These are phyloP conservation scores for Drosophila ironensis DNA, from an alignment of 1,140 invertebrate species.

Conservation along the genomic window DNA sequence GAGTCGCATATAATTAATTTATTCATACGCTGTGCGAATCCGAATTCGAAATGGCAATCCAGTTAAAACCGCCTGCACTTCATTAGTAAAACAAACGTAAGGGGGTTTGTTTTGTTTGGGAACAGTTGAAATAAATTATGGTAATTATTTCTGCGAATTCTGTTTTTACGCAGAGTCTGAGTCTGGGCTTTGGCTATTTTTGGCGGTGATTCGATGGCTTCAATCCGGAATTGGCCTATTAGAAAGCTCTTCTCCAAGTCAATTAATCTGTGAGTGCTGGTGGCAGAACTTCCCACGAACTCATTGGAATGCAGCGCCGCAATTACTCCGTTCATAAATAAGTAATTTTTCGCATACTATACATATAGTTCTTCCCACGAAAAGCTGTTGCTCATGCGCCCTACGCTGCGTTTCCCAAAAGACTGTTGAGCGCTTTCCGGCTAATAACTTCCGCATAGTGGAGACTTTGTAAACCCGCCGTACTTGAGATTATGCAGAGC, in stretches of 20 bases:
- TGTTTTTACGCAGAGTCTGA: conserved; percentile 24
- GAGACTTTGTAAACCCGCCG: conserved; percentile 40
- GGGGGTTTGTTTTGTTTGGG: conserved; percentile 44
- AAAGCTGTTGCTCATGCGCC: conserved; percentile 1
- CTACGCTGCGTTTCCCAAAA: conserved; percentile 19
- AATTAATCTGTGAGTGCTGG: background rate
- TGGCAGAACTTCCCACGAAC: conserved; percentile 14
- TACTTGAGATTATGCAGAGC: conserved; percentile 66
- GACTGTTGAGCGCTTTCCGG: conserved; percentile 17
- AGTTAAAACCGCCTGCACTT: conserved; percentile 68
- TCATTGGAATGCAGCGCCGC: background rate
- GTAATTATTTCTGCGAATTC: conserved; percentile 53
- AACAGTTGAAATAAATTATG: conserved; percentile 60
- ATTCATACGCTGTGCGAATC: conserved; percentile 4
- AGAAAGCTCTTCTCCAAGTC: conserved; percentile 7
- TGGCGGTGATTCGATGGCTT: conserved; percentile 4
- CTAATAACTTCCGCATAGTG: conserved; percentile 58
- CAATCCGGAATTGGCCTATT: conserved; percentile 18
- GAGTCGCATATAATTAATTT: conserved; percentile 31
- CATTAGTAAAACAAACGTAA: conserved; percentile 72
- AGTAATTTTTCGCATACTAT: conserved; percentile 4
- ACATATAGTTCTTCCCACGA: conserved; percentile 14
- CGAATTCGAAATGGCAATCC: no score
- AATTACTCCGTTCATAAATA: conserved; percentile 13
- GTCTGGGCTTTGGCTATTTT: conserved; percentile 35